A percentile compares a stretch with the other conserved stretches of the same genome.
These are phyloP conservation scores for Boloria selene DNA, from an alignment of 2,888 invertebrate species.

Conservation along the genomic window DNA sequence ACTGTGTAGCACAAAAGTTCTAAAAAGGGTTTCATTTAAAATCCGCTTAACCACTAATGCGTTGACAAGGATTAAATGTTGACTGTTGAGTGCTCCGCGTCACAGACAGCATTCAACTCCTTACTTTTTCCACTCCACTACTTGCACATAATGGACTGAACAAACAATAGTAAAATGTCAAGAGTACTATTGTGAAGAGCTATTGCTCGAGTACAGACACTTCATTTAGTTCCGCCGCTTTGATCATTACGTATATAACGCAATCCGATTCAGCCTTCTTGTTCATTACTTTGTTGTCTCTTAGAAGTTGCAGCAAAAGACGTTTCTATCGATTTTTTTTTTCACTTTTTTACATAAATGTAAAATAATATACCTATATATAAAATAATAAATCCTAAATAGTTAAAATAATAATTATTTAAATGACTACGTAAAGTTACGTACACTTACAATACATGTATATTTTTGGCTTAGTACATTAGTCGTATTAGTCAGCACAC, in stretches of 20 bases:
- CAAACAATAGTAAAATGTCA: slow-evolving; percentile 61
- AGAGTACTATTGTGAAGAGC: slow-evolving; percentile 52
- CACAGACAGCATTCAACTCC: slow-evolving; percentile 55
- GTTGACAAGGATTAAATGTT: slow-evolving; percentile 39
- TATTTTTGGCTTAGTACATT: too few relatives aligned
- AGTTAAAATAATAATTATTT: too few relatives aligned
- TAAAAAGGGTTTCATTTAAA: slow-evolving; percentile 24
- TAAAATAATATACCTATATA: too few relatives aligned
- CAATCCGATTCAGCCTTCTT: slow-evolving; percentile 16
- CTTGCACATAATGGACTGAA: slow-evolving; percentile 57
- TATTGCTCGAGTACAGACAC: slow-evolving; percentile 40
- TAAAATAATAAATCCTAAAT: too few relatives aligned
- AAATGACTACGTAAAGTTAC: too few relatives aligned
- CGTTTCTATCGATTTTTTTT: too few relatives aligned
- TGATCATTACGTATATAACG: slow-evolving; percentile 27
- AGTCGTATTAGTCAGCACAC: too few relatives aligned
- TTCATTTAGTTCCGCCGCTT: slow-evolving; percentile 35
- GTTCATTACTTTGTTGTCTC: slow-evolving; percentile 3
- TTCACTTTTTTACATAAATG: too few relatives aligned
- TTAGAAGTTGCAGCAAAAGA: neutral
- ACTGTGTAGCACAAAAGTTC: neutral
- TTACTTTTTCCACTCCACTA: slow-evolving; percentile 64
- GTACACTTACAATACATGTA: too few relatives aligned
- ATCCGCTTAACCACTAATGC: slow-evolving; percentile 33
- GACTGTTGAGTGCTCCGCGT: slow-evolving; percentile 43